Percentiles rank a stretch among this genome's conserved stretches.
Evolutionary conservation across 2,797 vertebrate genomes (phyloP).

Genomic region (Eulemur albifrons): DNA sequence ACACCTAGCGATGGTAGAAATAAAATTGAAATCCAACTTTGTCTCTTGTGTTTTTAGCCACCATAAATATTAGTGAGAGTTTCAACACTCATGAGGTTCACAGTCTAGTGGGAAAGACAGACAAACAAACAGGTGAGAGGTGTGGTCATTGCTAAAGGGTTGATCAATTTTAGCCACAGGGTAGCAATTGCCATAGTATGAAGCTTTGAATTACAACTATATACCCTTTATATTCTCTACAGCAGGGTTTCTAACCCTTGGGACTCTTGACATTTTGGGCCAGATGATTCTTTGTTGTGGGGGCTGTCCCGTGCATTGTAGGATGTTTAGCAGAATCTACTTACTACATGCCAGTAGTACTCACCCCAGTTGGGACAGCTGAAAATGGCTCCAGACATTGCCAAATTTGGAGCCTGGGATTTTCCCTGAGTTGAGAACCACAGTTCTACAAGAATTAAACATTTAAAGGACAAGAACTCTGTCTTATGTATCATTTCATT

Average conservation of each 20-base stretch:
- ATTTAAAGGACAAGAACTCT: not conserved
- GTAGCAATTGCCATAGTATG: not conserved
- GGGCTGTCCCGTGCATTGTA: not conserved
- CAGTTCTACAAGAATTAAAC: not conserved
- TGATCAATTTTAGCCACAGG: not conserved
- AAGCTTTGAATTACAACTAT: not conserved
- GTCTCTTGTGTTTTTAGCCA: not conserved
- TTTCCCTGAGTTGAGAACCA: not conserved
- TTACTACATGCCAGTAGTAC: not conserved
- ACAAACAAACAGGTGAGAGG: not conserved
- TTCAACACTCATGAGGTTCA: not conserved
- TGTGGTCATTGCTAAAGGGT: not conserved
- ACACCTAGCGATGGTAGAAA: not conserved
- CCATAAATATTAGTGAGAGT: not conserved
- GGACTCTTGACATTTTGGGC: not conserved
- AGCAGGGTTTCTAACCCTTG: not conserved
- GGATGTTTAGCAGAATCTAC: not conserved
- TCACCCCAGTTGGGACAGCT: rapidly evolving
- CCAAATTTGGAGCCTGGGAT: not conserved
- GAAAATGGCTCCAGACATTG: not conserved
- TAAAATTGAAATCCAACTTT: not conserved
- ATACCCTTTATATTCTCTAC: not conserved
- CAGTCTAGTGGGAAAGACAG: not conserved
- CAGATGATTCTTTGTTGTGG: not conserved
- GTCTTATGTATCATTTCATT: not conserved